Evolutionary conservation across 2,113 vertebrate genomes (phyloP).

Genomic region (Oncorhynchus masou): DNA sequence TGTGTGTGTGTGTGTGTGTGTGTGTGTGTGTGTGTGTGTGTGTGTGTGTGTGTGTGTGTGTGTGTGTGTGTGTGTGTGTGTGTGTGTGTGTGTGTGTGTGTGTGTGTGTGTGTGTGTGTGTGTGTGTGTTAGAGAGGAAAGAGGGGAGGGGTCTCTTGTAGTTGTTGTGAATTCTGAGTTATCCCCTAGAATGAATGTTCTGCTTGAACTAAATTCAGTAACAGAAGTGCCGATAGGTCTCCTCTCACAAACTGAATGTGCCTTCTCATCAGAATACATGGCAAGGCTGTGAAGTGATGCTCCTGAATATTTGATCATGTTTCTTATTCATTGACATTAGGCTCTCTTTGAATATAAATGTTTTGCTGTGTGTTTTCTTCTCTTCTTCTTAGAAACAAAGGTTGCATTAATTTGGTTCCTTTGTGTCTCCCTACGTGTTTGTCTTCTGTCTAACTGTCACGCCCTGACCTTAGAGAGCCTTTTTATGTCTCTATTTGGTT

Average conservation of each 20-base stretch:
- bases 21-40: too few species aligned
- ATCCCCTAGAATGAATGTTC: slow-evolving; percentile 44
- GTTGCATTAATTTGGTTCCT: background rate
- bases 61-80: too few species aligned
- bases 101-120: background rate
- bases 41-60: too few species aligned
- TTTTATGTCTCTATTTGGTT: too few species aligned
- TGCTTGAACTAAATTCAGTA: slow-evolving; percentile 41
- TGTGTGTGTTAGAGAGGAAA: background rate
- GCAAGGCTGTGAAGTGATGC: background rate
- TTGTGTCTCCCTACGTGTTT: background rate
- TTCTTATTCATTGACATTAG: slow-evolving; percentile 20
- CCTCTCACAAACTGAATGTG: slow-evolving; percentile 22
- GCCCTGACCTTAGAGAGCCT: too few species aligned
- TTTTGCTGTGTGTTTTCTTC: slow-evolving; percentile 32
- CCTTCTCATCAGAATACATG: slow-evolving; percentile 33
- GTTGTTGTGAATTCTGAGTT: slow-evolving; percentile 37
- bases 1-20: too few species aligned
- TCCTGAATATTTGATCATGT: slow-evolving; percentile 50
- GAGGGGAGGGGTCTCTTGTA: slow-evolving; percentile 8
- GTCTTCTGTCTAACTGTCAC: background rate
- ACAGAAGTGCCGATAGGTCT: slow-evolving; percentile 32
- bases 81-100: too few species aligned
- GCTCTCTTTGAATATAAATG: slow-evolving; percentile 40
- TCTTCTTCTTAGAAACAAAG: slow-evolving; percentile 4